Evolutionary conservation across 2,113 vertebrate genomes (phyloP).

Genomic region (Epinephelus lanceolatus): DNA sequence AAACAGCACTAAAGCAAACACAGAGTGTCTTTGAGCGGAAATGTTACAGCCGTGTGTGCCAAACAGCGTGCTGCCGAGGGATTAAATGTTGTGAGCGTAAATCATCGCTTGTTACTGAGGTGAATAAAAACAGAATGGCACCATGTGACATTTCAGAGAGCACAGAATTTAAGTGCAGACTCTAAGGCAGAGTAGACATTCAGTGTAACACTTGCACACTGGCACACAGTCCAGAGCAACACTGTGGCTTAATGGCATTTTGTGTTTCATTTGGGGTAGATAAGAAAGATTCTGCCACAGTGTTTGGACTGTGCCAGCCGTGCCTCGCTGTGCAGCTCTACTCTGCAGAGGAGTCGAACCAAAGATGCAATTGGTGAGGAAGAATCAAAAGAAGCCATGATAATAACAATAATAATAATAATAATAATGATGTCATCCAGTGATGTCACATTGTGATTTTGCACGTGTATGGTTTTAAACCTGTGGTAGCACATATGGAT

Average conservation of each 20-base stretch:
- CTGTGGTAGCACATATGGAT: conserved; percentile 15
- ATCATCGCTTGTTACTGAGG: conserved; percentile 42
- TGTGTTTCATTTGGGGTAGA: conserved; percentile 40
- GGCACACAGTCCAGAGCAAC: not conserved
- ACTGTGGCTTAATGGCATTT: conserved; percentile 44
- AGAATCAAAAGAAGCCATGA: conserved; percentile 24
- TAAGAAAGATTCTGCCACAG: conserved; percentile 34
- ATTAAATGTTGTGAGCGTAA: conserved; percentile 50
- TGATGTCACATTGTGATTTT: conserved; percentile 45
- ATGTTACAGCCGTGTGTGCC: conserved; percentile 25
- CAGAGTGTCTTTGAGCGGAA: conserved; percentile 29
- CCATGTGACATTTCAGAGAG: conserved; percentile 31
- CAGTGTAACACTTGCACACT: conserved; percentile 14
- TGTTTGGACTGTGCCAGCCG: conserved; percentile 13
- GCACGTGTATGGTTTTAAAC: conserved; percentile 39
- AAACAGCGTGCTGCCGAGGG: conserved; percentile 35
- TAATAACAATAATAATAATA: not conserved
- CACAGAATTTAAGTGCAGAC: conserved; percentile 65
- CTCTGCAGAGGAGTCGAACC: conserved; percentile 59
- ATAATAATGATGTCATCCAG: conserved; percentile 40
- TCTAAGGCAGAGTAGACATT: conserved; percentile 55
- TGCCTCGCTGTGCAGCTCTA: conserved; percentile 9
- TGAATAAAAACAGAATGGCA: conserved; percentile 44
- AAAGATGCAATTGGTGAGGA: conserved; percentile 41
- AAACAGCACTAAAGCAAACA: conserved; percentile 42